A percentile compares a stretch with the other conserved stretches of the same genome.
phyloP scores from a whole-genome alignment of 2,888 invertebrate genomes.

The Microchrysa polita region DNA sequence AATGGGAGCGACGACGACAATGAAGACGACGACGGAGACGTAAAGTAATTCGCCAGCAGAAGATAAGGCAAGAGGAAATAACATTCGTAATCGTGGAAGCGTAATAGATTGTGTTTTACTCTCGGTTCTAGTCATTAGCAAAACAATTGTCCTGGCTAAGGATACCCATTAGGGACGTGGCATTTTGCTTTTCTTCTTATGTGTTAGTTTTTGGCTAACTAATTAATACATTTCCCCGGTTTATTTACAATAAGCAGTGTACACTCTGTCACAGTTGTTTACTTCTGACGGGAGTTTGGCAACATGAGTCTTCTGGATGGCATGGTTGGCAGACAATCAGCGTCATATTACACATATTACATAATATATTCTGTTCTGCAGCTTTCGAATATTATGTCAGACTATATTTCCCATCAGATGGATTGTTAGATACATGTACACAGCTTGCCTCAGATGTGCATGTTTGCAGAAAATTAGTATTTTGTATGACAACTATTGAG shows the following conservation, averaged over 20 bases:
- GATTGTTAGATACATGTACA: too few species aligned
- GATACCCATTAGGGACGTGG: constrained; percentile 5
- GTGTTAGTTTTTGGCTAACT: constrained; percentile 13
- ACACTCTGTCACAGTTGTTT: background rate
- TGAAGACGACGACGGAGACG: background rate
- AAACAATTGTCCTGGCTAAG: constrained; percentile 28
- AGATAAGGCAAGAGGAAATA: constrained; percentile 17
- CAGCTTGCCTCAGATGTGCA: too few species aligned
- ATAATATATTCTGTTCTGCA: too few species aligned
- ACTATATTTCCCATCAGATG: too few species aligned
- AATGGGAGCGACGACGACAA: too few species aligned
- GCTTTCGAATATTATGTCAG: too few species aligned
- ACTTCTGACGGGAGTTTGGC: background rate
- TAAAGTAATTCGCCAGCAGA: constrained; percentile 18
- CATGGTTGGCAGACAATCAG: too few species aligned
- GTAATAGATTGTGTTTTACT: constrained; percentile 36
- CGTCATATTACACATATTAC: too few species aligned
- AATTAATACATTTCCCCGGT: constrained; percentile 23
- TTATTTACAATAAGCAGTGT: background rate
- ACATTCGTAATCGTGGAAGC: constrained; percentile 12
- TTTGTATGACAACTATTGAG: too few species aligned
- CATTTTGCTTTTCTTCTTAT: constrained; percentile 14
- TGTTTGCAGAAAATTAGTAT: too few species aligned
- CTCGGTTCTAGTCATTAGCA: constrained; percentile 34
- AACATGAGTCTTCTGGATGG: too few species aligned